Conservation (phyloP, 2,797 vertebrate genomes). For the Acanthornis magna region DNA sequence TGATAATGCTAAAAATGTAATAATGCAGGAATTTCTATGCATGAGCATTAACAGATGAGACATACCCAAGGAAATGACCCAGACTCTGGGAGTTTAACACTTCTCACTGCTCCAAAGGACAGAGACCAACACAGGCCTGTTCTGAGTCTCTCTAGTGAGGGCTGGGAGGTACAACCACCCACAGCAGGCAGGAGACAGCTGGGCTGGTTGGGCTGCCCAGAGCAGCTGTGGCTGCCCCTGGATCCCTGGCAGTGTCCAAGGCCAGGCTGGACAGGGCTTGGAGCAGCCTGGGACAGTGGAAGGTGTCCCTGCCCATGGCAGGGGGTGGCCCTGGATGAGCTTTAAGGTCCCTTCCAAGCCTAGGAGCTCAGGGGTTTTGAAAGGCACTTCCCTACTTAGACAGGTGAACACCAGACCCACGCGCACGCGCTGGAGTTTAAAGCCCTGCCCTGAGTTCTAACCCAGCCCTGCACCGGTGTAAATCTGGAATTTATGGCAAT, state of each 20-base stretch:
- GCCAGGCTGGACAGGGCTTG: fast-evolving
- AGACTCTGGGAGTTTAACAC: background rate
- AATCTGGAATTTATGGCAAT: background rate
- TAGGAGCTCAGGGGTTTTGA: background rate
- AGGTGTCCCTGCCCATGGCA: background rate
- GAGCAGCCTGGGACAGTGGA: fast-evolving
- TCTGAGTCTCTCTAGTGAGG: background rate
- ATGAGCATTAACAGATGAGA: background rate
- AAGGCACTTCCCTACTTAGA: background rate
- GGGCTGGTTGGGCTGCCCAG: background rate
- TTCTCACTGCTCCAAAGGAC: background rate
- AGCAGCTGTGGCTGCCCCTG: background rate
- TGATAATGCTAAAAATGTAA: background rate
- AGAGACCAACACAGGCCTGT: background rate
- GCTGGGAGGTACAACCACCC: background rate
- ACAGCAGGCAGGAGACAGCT: background rate
- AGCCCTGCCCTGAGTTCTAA: background rate
- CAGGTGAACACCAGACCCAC: fast-evolving
- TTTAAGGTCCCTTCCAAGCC: background rate
- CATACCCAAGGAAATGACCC: background rate
- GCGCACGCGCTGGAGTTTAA: background rate
- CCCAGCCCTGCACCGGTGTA: fast-evolving
- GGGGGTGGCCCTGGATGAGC: fast-evolving
- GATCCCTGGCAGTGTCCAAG: background rate
- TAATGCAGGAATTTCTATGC: background rate